A percentile compares a stretch with the other conserved stretches of the same genome.
phyloP scores from a whole-genome alignment of 92 coral and sea anemone genomes.

The Ricordea florida region DNA sequence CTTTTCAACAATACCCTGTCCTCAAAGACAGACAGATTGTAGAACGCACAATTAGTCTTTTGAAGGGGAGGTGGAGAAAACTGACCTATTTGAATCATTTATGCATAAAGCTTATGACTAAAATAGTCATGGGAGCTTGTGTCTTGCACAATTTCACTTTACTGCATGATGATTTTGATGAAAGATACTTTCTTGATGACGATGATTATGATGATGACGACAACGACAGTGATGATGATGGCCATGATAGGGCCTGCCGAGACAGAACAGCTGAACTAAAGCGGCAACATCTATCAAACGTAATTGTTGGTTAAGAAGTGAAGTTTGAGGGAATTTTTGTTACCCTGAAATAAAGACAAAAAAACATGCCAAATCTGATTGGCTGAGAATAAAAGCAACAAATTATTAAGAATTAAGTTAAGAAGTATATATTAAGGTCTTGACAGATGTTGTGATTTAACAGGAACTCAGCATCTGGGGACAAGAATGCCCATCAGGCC shows the following conservation, averaged over 20 bases:
- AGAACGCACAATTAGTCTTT: conserved; percentile 41
- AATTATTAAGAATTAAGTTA: too few species aligned
- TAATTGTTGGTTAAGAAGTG: not conserved
- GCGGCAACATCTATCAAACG: conserved; percentile 9
- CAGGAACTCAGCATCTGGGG: too few species aligned
- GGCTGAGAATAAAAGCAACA: too few species aligned
- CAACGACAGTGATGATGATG: not conserved
- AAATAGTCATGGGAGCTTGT: conserved; percentile 37
- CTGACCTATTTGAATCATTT: conserved; percentile 6
- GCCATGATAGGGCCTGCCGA: not conserved
- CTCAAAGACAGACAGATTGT: conserved; percentile 43
- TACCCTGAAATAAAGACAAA: too few species aligned
- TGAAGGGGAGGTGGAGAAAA: conserved; percentile 28
- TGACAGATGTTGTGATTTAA: too few species aligned
- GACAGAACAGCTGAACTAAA: conserved; percentile 26
- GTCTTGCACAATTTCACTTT: conserved; percentile 24
- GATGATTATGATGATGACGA: conserved; percentile 30
- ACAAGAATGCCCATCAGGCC: too few species aligned
- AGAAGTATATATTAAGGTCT: too few species aligned
- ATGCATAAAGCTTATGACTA: not conserved
- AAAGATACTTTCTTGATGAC: conserved; percentile 10
- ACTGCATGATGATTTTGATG: conserved; percentile 20
- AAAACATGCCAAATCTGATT: too few species aligned
- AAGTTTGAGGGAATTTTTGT: too few species aligned
- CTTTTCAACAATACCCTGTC: conserved; percentile 39